Evolutionary conservation across 2,113 vertebrate species (phyloP), one percentile per base, ranked within the genome.

Genomic region (Lophius piscatorius): DNA sequence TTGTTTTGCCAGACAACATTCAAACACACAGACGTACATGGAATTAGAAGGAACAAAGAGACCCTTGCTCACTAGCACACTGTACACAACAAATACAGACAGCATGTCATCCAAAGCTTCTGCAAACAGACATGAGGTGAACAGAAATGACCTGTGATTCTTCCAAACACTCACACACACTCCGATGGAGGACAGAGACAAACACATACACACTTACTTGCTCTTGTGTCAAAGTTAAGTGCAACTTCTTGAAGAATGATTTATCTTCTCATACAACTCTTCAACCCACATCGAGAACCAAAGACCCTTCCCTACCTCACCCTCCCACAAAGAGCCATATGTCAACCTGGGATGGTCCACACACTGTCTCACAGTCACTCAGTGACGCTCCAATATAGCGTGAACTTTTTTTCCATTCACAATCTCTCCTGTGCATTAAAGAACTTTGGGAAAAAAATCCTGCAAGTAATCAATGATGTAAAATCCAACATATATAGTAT

Each of bases 211-310:
- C 50, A 41, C 55, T 33, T 11, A 34, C 26, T 82, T 67, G 34
- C 74, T 63, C 55, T 63, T 36, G 61, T 84, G 86, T 89, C 72
- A 81, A 74, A 82, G 58, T 86, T 82, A 85, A 90, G 86, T 88
- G 89, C 87, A 88, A 84, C 69, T 74, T 78, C 59, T 79, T 76
- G 63, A 84, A 82, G 82, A 82, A 79, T 77, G 82, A 84, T 78
- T 57, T 41, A 23, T 52, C 62, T 58, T 59, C 39, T 54, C 6
- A 4, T 22, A 39, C 64, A 28, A n/a, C 52, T 63, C 70, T 45
- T 63, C 56, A 18, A 24, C 46, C 24, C 11, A 60, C 55, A 48
- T 18, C 41, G 4, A 12, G 61, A 64, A 56, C 57, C 58, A 48
- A 6, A 18, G 57, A 47, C 33, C 55, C 22, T 38, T 44, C 59